Base-by-base conservation (phyloP, 2,113 vertebrate species). In the Pelecanus crispus region DNA sequence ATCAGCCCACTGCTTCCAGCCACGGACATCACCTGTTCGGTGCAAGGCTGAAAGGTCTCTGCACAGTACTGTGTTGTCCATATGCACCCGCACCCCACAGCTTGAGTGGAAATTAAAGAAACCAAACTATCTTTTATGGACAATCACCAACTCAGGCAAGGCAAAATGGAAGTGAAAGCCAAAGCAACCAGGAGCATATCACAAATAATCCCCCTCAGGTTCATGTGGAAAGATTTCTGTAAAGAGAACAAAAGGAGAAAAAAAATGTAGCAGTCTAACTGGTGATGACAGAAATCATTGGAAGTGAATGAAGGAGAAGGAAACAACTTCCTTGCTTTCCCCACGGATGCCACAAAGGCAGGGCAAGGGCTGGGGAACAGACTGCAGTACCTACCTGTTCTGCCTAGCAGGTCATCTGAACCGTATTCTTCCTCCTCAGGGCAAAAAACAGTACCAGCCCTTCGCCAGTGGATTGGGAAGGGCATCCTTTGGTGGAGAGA, bases 51-150 rank as follows among this genome's bases (percentile, higher is more conserved):
- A n/a, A 49, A 78, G 31, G 61, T 29, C 25, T 77, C 44, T 87
- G 32, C 21, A 9, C 32, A 31, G 29, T 0, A 0, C 53, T 55
- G 26, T 7, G 10, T 2, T 45, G 15, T 59, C 65, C 49, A 8
- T 26, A 31, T 7, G 14, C 25, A 78, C 15, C 32, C 11, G 9
- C 12, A 36, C 9, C 21, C 29, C 55, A 25, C 4, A 4, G 29
- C 29, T 31, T 17, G 32, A 73, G n/a, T 22, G 49, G 53, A 78
- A 87, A 29, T 32, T 66, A 32, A 78, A 78, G 45, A 90, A 92
- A 74, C 22, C 66, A 66, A 85, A 22, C 18, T 24, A 0, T 36
- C 2, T 70, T 81, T 85, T 70, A 38, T 20, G 18, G 36, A 66
- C 17, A 55, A 34, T 52, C 26, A 67, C 32, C 8, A 26, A 16